Evolutionary conservation across 2,888 invertebrate species (phyloP).

Genomic region (Xestoiulus laeticollis): DNA sequence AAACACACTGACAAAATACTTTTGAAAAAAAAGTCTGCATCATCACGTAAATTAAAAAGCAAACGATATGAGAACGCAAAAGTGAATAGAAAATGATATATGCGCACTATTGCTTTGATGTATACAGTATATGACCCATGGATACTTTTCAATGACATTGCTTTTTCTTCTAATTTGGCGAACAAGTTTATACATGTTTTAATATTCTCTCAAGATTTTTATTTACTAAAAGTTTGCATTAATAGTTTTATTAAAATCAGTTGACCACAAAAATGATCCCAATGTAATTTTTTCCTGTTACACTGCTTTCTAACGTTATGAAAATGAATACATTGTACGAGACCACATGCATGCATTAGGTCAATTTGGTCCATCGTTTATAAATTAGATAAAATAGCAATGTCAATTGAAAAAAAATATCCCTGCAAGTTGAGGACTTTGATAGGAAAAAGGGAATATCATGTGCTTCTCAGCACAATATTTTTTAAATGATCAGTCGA

Average conservation of each 20-base stretch:
- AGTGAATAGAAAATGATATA: not conserved
- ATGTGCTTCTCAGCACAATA: not conserved
- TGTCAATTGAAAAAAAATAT: not conserved
- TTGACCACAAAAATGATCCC: not conserved
- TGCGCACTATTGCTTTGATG: not conserved
- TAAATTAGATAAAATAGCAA: not conserved
- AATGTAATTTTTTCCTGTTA: not conserved
- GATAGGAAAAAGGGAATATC: not conserved
- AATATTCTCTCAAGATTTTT: no score
- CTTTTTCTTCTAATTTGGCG: no score
- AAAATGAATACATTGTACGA: not conserved
- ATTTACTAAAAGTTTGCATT: no score
- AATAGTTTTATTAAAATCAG: no score
- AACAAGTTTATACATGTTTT: no score
- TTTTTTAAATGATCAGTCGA: not conserved
- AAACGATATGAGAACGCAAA: not conserved
- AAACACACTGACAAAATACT: not conserved
- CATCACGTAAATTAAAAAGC: constrained; percentile 23
- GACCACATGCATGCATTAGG: not conserved
- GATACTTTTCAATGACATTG: not conserved
- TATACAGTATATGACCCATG: not conserved
- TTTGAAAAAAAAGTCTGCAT: constrained; percentile 29
- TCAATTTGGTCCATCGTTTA: not conserved
- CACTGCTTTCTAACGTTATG: not conserved
- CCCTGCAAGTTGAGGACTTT: not conserved